Evolutionary conservation across 2,797 vertebrate species (phyloP).

Genomic region (Antrozous pallidus): DNA sequence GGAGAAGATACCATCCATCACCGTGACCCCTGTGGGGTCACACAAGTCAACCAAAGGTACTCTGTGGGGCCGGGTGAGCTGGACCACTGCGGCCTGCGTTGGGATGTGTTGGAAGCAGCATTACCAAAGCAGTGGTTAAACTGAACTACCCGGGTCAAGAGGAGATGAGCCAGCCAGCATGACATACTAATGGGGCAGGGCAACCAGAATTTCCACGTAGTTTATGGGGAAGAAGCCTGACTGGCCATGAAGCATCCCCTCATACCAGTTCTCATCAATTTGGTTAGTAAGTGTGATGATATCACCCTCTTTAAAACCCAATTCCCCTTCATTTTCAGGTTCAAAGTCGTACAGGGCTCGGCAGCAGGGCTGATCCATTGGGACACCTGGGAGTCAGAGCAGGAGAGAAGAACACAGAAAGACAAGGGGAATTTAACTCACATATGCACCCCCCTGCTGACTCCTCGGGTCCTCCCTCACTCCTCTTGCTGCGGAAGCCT

Average conservation of each 20-base stretch:
- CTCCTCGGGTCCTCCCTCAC: not conserved
- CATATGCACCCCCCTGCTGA: not conserved
- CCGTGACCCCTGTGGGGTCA: conserved; percentile 73
- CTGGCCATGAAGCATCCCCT: conserved; percentile 96
- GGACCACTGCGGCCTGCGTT: conserved; percentile 84
- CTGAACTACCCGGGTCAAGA: conserved; percentile 77
- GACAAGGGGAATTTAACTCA: not conserved
- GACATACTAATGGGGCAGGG: conserved; percentile 91
- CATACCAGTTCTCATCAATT: conserved; percentile 99
- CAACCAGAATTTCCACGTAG: conserved; percentile 97
- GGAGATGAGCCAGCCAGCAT: conserved; percentile 64
- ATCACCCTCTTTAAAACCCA: conserved; percentile 98
- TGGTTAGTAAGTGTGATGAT: conserved; percentile 98
- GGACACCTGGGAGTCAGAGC: conserved; percentile 81
- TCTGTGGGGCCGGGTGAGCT: conserved; percentile 75
- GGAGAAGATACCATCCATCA: conserved; percentile 82
- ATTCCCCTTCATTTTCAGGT: conserved; percentile 97
- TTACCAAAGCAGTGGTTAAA: conserved; percentile 86
- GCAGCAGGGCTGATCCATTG: conserved; percentile 97
- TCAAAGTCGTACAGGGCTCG: conserved; percentile 97
- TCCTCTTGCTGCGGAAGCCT: not conserved
- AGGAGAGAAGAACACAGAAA: conserved; percentile 65
- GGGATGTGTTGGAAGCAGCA: conserved; percentile 84
- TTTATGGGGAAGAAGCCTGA: conserved; percentile 99
- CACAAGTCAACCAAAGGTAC: conserved; percentile 79